These are phyloP conservation scores for Anticlea derivata DNA, from an alignment of 2,888 invertebrate species.

Conservation along the genomic window DNA sequence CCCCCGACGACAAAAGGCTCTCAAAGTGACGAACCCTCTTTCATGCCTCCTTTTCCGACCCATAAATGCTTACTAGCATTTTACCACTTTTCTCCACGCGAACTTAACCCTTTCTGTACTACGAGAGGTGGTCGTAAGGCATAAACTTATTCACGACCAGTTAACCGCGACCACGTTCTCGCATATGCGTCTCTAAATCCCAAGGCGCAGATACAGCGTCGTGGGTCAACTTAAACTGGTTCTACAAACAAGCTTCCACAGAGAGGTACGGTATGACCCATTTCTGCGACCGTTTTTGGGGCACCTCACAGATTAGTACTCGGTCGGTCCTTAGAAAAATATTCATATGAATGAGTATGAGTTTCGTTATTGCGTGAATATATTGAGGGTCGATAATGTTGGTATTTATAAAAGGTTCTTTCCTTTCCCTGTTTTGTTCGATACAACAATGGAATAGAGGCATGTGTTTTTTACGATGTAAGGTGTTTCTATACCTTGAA, in stretches of 20 bases:
- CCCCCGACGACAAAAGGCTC: conserved; percentile 55
- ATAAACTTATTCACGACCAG: conserved; percentile 57
- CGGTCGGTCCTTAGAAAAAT: conserved; percentile 56
- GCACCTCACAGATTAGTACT: conserved; percentile 62
- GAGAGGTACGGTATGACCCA: conserved; percentile 66
- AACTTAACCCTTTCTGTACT: conserved; percentile 64
- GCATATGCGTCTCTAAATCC: conserved; percentile 28
- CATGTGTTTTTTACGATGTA: conserved; percentile 31
- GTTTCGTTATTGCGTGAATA: conserved; percentile 54
- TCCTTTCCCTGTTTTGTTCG: conserved; percentile 34
- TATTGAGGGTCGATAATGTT: conserved; percentile 42
- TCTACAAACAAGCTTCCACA: conserved; percentile 50
- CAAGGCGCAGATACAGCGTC: conserved; percentile 1
- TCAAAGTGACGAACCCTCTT: conserved; percentile 53
- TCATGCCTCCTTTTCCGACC: conserved; percentile 54
- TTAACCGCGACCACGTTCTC: conserved; percentile 40
- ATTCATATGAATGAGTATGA: conserved; percentile 58
- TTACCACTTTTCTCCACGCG: conserved; percentile 61
- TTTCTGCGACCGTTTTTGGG: conserved; percentile 62
- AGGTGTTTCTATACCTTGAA: conserved; percentile 19
- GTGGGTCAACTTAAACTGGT: conserved; percentile 44
- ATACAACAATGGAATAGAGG: conserved; percentile 35
- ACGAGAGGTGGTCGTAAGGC: conserved; percentile 68
- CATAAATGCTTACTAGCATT: conserved; percentile 71
- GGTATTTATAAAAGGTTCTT: conserved; percentile 38